Percentiles rank a stretch among this genome's conserved stretches.
phyloP scores from a whole-genome alignment of 2,888 invertebrate genomes.

The Dryococelus australis region DNA sequence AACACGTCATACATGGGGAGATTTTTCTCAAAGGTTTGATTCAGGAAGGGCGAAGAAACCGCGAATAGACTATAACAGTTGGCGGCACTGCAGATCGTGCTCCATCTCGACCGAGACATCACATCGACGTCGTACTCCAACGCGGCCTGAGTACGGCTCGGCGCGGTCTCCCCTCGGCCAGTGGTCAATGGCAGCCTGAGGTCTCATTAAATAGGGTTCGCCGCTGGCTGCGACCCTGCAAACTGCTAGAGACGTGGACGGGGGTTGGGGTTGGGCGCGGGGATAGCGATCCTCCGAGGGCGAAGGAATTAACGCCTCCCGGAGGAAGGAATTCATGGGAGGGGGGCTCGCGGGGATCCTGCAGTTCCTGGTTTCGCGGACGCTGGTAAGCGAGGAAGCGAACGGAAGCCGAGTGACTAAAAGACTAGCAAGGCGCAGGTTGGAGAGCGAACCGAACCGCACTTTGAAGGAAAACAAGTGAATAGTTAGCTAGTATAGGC shows the following conservation, averaged over 20 bases:
- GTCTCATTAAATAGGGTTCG: neutral
- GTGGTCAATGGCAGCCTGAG: neutral
- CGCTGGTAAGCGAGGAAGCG: neutral
- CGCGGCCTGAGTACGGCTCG: neutral
- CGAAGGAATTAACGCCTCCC: slow-evolving; percentile 7
- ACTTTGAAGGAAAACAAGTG: too few relatives aligned
- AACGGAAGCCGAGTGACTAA: neutral
- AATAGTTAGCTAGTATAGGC: too few relatives aligned
- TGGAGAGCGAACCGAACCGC: too few relatives aligned
- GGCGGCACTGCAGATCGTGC: neutral
- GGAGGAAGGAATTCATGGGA: neutral
- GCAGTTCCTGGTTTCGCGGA: neutral
- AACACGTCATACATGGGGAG: too few relatives aligned
- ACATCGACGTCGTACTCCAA: neutral
- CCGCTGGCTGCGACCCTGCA: neutral
- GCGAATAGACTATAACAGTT: too few relatives aligned
- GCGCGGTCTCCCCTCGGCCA: neutral
- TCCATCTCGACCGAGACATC: neutral
- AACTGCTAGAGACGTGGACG: neutral
- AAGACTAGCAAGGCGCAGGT: too few relatives aligned
- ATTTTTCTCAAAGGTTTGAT: too few relatives aligned
- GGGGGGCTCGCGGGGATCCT: neutral
- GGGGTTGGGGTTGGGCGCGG: neutral
- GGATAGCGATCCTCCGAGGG: neutral
- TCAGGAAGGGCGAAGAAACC: too few relatives aligned